These are phyloP conservation scores for Ooceraea biroi DNA, from an alignment of 1,140 invertebrate genomes.

Conservation along the genomic window DNA sequence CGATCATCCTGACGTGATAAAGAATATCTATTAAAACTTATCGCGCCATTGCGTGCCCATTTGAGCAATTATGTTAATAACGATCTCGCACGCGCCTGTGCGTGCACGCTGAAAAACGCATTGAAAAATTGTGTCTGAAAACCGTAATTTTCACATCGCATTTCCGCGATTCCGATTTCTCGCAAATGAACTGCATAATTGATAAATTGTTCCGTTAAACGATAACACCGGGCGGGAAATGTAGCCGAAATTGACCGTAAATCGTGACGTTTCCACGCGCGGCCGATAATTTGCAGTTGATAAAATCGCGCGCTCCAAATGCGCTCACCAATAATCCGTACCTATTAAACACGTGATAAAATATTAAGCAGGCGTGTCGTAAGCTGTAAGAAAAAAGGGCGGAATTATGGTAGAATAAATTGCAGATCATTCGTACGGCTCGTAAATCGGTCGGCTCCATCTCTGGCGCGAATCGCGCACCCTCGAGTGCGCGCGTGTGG, in stretches of 20 bases:
- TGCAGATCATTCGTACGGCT: slow-evolving; percentile 35
- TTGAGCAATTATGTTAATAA: slow-evolving; percentile 21
- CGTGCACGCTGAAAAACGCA: background rate
- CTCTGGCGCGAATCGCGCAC: no score
- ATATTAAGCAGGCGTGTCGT: slow-evolving; percentile 36
- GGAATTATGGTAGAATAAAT: slow-evolving; percentile 47
- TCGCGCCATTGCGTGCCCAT: slow-evolving; percentile 9
- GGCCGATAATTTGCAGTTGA: slow-evolving; percentile 48
- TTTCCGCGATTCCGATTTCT: background rate
- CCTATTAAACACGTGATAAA: slow-evolving; percentile 41
- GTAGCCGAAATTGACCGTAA: slow-evolving; percentile 24
- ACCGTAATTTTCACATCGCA: slow-evolving; percentile 14
- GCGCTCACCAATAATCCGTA: slow-evolving; percentile 32
- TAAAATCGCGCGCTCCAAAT: slow-evolving; percentile 41
- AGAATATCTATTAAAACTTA: slow-evolving; percentile 54
- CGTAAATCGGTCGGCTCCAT: slow-evolving; percentile 43
- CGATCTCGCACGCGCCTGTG: background rate
- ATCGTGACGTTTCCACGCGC: slow-evolving; percentile 18
- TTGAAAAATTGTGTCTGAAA: background rate
- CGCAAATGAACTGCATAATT: slow-evolving; percentile 29
- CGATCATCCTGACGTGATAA: slow-evolving; percentile 52
- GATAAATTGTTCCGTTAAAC: slow-evolving; percentile 37
- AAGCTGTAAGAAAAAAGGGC: slow-evolving; percentile 34
- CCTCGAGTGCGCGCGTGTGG: background rate
- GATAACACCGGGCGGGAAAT: background rate